phyloP scores from a whole-genome alignment of 2,113 vertebrate species.

The Symphodus melops region DNA sequence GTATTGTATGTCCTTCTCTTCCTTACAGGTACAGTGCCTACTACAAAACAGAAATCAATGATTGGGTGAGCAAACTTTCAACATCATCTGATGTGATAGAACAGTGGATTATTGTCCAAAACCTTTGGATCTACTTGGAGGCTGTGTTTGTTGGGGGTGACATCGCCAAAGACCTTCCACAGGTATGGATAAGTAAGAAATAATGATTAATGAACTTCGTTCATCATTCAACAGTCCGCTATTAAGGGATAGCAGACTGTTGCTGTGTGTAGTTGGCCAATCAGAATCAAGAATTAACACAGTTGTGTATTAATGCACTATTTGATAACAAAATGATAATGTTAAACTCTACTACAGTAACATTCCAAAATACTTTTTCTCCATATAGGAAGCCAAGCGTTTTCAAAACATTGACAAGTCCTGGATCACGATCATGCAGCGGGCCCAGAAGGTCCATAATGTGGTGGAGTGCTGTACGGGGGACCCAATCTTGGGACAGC shows the following conservation, averaged over 20 bases:
- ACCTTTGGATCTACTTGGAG: conserved; percentile 93
- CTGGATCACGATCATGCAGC: conserved; percentile 90
- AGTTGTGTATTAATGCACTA: no score
- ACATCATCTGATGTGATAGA: conserved; percentile 89
- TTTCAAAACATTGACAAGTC: conserved; percentile 93
- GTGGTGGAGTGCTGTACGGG: conserved; percentile 90
- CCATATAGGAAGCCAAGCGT: conserved; percentile 87
- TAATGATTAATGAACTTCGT: no score
- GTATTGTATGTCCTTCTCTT: background rate
- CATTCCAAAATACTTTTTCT: background rate
- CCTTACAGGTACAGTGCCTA: conserved; percentile 85
- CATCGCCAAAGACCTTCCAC: conserved; percentile 91
- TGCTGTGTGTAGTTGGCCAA: no score
- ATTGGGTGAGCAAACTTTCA: conserved; percentile 89
- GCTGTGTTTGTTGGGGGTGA: conserved; percentile 92
- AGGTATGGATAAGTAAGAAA: conserved; percentile 77
- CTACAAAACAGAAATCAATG: conserved; percentile 90
- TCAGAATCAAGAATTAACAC: no score
- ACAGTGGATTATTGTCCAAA: conserved; percentile 91
- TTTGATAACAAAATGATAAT: background rate
- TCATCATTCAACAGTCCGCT: no score
- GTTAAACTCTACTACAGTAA: background rate
- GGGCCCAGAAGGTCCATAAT: conserved; percentile 86
- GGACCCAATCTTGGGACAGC: conserved; percentile 86
- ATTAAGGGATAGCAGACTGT: no score